A percentile compares a stretch with the other conserved stretches of the same genome.
Evolutionary conservation across 1,140 invertebrate species (phyloP).

Genomic region (Pseudoatta argentina): DNA sequence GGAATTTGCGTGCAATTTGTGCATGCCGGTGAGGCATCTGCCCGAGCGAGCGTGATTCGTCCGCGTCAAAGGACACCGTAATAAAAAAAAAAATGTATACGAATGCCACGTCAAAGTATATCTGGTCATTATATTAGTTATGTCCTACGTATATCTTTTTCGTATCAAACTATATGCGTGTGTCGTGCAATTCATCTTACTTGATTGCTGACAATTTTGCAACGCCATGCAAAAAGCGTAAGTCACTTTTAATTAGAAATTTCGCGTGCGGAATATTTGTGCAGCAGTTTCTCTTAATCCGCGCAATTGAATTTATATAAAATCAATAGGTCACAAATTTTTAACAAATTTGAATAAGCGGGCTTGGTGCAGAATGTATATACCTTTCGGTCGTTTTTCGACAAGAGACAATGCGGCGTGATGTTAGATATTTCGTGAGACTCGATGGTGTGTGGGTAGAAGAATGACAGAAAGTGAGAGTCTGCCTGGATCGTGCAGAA

Average conservation of each 20-base stretch:
- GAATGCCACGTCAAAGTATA: slow-evolving; percentile 47
- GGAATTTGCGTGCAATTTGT: slow-evolving; percentile 69
- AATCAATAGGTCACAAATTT: background rate
- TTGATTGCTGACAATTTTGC: slow-evolving; percentile 50
- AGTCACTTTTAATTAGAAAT: slow-evolving; percentile 45
- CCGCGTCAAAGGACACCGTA: slow-evolving; percentile 24
- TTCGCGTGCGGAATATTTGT: background rate
- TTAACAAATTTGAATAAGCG: slow-evolving; percentile 20
- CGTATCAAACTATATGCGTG: slow-evolving; percentile 43
- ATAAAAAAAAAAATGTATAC: slow-evolving; percentile 17
- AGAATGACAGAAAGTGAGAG: slow-evolving; percentile 71
- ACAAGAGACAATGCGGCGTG: slow-evolving; percentile 72
- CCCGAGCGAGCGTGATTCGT: slow-evolving; percentile 30
- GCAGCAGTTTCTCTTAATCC: background rate
- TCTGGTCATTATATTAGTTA: slow-evolving; percentile 47
- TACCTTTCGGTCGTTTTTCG: slow-evolving; percentile 58
- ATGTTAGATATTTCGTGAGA: slow-evolving; percentile 65
- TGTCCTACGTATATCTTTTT: slow-evolving; percentile 12
- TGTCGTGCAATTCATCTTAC: slow-evolving; percentile 53
- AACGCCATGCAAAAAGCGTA: background rate
- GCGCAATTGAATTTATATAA: background rate
- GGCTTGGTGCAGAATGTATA: slow-evolving; percentile 45
- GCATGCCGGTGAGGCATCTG: slow-evolving; percentile 42
- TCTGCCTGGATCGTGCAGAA: slow-evolving; percentile 70
- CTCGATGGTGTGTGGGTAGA: slow-evolving; percentile 63